Evolutionary conservation across 2,888 invertebrate species (phyloP).

Genomic region (Polietes domitor): DNA sequence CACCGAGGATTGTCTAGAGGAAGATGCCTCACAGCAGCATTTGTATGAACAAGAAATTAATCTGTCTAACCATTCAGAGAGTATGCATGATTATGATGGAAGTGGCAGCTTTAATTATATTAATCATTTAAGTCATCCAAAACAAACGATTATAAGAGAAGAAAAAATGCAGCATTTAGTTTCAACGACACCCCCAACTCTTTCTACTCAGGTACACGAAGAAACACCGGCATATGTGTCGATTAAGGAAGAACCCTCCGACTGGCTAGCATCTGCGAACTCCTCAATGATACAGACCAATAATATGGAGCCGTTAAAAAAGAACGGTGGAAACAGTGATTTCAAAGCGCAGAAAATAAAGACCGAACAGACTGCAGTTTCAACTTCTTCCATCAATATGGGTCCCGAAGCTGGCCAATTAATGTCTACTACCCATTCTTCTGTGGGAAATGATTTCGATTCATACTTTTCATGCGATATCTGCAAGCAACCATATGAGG

Average conservation of each 20-base stretch:
- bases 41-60: slow-evolving; percentile 59
- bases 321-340: slow-evolving; percentile 47
- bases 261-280: slow-evolving; percentile 82
- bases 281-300: slow-evolving; percentile 29
- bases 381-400: slow-evolving; percentile 72
- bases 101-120: slow-evolving; percentile 36
- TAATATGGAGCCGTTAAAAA: slow-evolving; percentile 45
- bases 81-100: slow-evolving; percentile 52
- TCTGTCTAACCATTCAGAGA: slow-evolving; percentile 43
- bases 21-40: slow-evolving; percentile 31
- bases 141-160: slow-evolving; percentile 47
- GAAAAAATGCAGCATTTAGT: slow-evolving; percentile 4
- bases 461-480: slow-evolving; percentile 87
- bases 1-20: slow-evolving; percentile 67
- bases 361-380: slow-evolving; percentile 56
- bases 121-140: slow-evolving; percentile 38
- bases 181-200: slow-evolving; percentile 57
- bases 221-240: slow-evolving; percentile 69
- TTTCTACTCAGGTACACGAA: slow-evolving; percentile 66
- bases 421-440: slow-evolving; percentile 82
- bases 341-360: slow-evolving; percentile 69
- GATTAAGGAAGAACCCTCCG: slow-evolving; percentile 85
- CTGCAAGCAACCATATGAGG: slow-evolving; percentile 91
- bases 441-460: slow-evolving; percentile 73
- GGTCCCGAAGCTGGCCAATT: slow-evolving; percentile 82